Evolutionary conservation across 2,113 vertebrate species (phyloP).

Genomic region (Aix galericulata): DNA sequence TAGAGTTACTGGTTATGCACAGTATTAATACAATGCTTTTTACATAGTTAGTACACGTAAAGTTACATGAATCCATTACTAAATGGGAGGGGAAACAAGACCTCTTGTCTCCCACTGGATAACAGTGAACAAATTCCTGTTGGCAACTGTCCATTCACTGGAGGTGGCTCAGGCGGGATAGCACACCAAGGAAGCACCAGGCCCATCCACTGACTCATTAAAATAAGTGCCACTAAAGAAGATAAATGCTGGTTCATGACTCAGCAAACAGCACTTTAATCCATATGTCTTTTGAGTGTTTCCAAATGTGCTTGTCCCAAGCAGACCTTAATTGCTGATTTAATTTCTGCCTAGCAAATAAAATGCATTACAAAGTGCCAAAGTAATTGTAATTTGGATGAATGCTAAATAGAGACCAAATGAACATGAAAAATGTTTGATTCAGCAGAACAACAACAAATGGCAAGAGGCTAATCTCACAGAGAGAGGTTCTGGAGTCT

Average conservation of each 20-base stretch:
- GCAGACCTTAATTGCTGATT: background rate
- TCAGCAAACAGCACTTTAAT: background rate
- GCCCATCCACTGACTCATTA: background rate
- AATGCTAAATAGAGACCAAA: background rate
- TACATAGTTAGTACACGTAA: background rate
- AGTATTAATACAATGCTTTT: background rate
- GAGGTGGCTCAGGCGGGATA: background rate
- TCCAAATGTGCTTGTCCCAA: background rate
- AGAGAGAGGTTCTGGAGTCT: background rate
- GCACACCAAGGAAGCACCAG: background rate
- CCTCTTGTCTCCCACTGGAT: too few relatives aligned
- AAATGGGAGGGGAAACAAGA: background rate
- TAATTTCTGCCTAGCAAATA: background rate
- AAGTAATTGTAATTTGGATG: background rate
- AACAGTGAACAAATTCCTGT: background rate
- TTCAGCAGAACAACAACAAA: background rate
- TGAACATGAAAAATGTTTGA: background rate
- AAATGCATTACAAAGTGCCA: background rate
- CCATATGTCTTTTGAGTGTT: rapidly evolving
- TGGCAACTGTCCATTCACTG: background rate
- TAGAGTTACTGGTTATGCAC: background rate
- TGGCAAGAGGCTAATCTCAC: background rate
- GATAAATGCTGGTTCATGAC: background rate
- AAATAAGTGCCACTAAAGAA: background rate
- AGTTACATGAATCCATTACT: background rate